Evolutionary conservation across 2,888 invertebrate species (phyloP).

Genomic region (Dryomyza anilis): DNA sequence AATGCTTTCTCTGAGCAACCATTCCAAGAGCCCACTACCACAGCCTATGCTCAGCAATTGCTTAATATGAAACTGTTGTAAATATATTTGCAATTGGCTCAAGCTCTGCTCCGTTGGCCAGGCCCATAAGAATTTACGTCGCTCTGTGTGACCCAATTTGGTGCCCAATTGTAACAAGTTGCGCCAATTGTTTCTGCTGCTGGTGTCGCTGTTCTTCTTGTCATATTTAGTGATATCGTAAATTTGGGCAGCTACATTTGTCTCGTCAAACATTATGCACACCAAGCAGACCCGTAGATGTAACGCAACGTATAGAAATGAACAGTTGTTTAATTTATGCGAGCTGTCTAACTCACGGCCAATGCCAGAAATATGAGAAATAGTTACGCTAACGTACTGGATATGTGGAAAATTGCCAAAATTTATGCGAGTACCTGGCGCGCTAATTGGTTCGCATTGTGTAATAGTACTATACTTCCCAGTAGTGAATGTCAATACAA

Average conservation of each 20-base stretch:
- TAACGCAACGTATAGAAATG: too few relatives aligned
- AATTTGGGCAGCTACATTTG: conserved; percentile 23
- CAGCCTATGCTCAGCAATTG: conserved; percentile 76
- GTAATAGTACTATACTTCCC: not conserved
- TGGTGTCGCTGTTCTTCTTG: too few relatives aligned
- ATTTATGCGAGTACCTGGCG: not conserved
- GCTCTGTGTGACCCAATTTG: conserved; percentile 46
- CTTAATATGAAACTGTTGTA: conserved; percentile 61
- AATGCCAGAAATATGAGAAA: conserved; percentile 24
- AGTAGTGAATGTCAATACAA: too few relatives aligned
- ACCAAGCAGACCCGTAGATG: too few relatives aligned
- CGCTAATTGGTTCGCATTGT: not conserved
- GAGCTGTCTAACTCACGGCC: conserved; percentile 17
- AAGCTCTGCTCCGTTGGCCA: conserved; percentile 74
- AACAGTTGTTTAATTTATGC: too few relatives aligned
- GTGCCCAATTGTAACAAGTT: conserved; percentile 56
- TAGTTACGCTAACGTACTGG: conserved; percentile 16
- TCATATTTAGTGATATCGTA: conserved; percentile 40
- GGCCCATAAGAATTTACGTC: conserved; percentile 72
- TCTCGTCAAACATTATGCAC: conserved; percentile 8
- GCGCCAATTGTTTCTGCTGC: conserved; percentile 63
- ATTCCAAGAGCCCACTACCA: conserved; percentile 81
- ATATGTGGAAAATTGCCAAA: not conserved
- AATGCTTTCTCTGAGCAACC: conserved; percentile 72
- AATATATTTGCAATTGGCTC: conserved; percentile 63